Evolutionary conservation across 2,888 invertebrate species (phyloP).

Genomic region (Chironomus tentans): DNA sequence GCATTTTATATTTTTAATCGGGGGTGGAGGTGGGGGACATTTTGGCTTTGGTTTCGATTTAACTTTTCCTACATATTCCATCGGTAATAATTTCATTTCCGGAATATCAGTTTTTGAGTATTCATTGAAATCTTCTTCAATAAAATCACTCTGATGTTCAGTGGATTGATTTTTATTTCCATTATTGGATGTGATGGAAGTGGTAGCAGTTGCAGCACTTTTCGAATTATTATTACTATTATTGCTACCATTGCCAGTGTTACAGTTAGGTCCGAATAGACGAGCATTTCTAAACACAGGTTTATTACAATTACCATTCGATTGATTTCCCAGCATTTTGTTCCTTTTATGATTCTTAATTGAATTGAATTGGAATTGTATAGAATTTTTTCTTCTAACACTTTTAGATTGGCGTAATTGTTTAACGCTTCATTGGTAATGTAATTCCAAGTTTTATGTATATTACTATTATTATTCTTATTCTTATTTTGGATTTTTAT

Average conservation of each 20-base stretch:
- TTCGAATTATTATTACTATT: neutral
- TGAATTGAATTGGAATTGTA: neutral
- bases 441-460: neutral
- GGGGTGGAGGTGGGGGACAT: slow-evolving; percentile 10
- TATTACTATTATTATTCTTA: neutral
- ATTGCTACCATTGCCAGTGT: neutral
- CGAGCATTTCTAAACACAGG: neutral
- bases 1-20: neutral
- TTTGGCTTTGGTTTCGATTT: slow-evolving; percentile 3
- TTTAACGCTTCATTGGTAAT: slow-evolving; percentile 17
- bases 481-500: neutral
- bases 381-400: too few species aligned
- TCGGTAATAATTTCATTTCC: slow-evolving; percentile 41
- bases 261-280: slow-evolving; percentile 9
- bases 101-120: slow-evolving; percentile 34
- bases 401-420: slow-evolving; percentile 2
- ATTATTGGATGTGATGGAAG: neutral
- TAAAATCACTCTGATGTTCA: slow-evolving; percentile 11
- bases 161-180: neutral
- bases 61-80: slow-evolving; percentile 37
- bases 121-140: slow-evolving; percentile 35
- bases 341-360: neutral
- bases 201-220: too few species aligned
- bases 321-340: slow-evolving; percentile 21
- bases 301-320: neutral